Evolutionary conservation across 2,888 invertebrate species (phyloP).

Genomic region (Cheilosia urbana): DNA sequence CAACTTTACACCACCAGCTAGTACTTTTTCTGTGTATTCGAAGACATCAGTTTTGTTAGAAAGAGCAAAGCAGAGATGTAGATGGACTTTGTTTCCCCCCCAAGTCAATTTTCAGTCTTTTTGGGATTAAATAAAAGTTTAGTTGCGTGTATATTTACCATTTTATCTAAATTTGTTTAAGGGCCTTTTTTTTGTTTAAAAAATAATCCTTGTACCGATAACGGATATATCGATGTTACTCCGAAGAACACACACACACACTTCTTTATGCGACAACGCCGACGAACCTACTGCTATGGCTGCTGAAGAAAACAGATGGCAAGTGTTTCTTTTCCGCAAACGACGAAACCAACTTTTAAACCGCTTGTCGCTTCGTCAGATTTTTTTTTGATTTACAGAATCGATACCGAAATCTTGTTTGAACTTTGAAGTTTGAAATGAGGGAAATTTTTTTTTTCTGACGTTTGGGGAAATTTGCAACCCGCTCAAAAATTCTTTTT

Average conservation of each 20-base stretch:
- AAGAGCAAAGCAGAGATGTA: slow-evolving; percentile 1
- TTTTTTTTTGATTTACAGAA: slow-evolving; percentile 8
- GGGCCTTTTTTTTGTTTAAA: slow-evolving; percentile 41
- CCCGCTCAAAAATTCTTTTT: slow-evolving; percentile 2
- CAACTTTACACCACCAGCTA: slow-evolving; percentile 63
- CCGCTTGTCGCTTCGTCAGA: slow-evolving; percentile 20
- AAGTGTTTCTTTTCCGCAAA: slow-evolving; percentile 69
- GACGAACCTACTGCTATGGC: slow-evolving; percentile 26
- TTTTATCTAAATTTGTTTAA: slow-evolving; percentile 69
- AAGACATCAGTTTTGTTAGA: not conserved
- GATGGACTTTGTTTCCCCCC: slow-evolving; percentile 3
- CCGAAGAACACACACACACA: slow-evolving; percentile 31
- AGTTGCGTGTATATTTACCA: slow-evolving; percentile 60
- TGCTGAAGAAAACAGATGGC: slow-evolving; percentile 65
- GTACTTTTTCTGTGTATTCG: not conserved
- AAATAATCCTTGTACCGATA: slow-evolving; percentile 64
- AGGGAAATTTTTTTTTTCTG: not conserved
- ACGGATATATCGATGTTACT: slow-evolving; percentile 42
- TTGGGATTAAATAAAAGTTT: slow-evolving; percentile 2
- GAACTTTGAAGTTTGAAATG: slow-evolving; percentile 30
- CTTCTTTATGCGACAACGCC: slow-evolving; percentile 56
- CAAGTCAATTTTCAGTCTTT: not conserved
- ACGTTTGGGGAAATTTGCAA: slow-evolving; percentile 7
- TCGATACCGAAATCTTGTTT: slow-evolving; percentile 43
- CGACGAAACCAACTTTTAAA: slow-evolving; percentile 43